Evolutionary conservation across 2,797 vertebrate species (phyloP).

Genomic region (Periparus ater): DNA sequence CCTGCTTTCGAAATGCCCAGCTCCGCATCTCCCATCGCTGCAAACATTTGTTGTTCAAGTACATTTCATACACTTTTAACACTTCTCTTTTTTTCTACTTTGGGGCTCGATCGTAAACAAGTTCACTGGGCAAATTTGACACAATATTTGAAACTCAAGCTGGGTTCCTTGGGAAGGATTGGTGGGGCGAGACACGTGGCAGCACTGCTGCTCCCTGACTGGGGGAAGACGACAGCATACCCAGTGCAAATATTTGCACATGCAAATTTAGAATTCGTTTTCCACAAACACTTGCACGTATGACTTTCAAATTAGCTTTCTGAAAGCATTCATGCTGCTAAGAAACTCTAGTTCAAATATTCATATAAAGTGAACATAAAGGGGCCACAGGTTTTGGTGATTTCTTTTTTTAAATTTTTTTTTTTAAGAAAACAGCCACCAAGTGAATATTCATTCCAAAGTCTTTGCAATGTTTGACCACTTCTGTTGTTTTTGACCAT

Average conservation of each 20-base stretch:
- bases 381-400: slow-evolving; percentile 25
- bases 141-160: slow-evolving; percentile 58
- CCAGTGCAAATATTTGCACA: slow-evolving; percentile 64
- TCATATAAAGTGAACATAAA: slow-evolving; percentile 47
- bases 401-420: neutral
- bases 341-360: slow-evolving; percentile 57
- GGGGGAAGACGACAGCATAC: slow-evolving; percentile 33
- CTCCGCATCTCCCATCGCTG: neutral
- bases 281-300: slow-evolving; percentile 62
- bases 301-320: slow-evolving; percentile 66
- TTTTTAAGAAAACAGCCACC: neutral
- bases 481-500: neutral
- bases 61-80: slow-evolving; percentile 45
- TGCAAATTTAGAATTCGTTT: slow-evolving; percentile 61
- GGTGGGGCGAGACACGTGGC: slow-evolving; percentile 41
- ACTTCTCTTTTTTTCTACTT: slow-evolving; percentile 27
- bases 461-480: neutral
- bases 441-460: neutral
- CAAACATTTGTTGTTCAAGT: slow-evolving; percentile 59
- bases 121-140: slow-evolving; percentile 53
- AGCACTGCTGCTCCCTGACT: slow-evolving; percentile 8
- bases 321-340: slow-evolving; percentile 47
- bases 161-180: slow-evolving; percentile 23
- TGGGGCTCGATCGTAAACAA: slow-evolving; percentile 27
- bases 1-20: neutral